Conservation (phyloP, 2,797 vertebrate genomes). For the Caiman crocodilus region DNA sequence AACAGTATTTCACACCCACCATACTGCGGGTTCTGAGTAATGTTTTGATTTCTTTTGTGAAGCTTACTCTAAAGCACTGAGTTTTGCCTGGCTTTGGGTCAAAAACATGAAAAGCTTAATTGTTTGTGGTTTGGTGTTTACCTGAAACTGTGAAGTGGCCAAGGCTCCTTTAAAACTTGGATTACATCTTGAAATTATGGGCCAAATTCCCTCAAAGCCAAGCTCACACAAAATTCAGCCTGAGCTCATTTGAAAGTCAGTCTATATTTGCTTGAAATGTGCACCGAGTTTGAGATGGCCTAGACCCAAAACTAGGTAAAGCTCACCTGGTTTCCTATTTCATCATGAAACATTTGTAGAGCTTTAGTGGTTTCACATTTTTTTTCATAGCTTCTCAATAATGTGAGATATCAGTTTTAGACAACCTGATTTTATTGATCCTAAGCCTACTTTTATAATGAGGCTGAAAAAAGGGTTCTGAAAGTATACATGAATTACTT, state of each 20-base stretch:
- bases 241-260: neutral
- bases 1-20: neutral
- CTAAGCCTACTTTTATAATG: constrained; percentile 24
- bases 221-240: neutral
- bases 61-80: neutral
- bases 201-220: neutral
- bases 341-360: neutral
- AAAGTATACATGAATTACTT: neutral
- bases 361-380: neutral
- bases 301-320: neutral
- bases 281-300: neutral
- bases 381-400: constrained; percentile 33
- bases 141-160: accelerated
- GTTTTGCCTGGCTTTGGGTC: neutral
- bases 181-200: neutral
- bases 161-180: neutral
- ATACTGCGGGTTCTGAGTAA: neutral
- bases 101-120: neutral
- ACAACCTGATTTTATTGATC: neutral
- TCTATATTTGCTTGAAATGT: neutral
- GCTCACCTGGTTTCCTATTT: neutral
- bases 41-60: neutral
- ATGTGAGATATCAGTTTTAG: constrained; percentile 31
- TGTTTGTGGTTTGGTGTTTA: neutral
- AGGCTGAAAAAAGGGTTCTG: constrained; percentile 40